Evolutionary conservation across 2,888 invertebrate genomes (phyloP), one percentile per base, ranked within the genome.

Genomic region (Drosophila percnosoma): DNA sequence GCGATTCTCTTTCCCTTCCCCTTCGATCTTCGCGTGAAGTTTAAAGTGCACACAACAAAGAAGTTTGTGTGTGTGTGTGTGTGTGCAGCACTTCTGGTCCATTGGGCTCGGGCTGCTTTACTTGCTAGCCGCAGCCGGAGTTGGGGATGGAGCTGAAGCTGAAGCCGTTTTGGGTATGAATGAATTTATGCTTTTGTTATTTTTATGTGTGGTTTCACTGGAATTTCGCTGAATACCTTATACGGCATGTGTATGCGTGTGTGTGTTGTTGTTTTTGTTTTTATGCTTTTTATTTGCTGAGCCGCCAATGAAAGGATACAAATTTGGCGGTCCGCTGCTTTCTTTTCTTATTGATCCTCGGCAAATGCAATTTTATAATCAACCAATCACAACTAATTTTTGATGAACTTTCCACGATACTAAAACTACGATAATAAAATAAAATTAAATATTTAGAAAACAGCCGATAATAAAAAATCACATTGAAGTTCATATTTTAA

Each of bases 101-200:
- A 74, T 75, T 79, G 66, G 57, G 57, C 40, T 61, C 54, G 61
- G n/a, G 34, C 49, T 61, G 64, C 64, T 61, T 59, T 67, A 62
- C 64, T 70, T 70, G 71, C 61, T 24, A 55, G 79, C 38, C 61
- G 36, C 10, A 8, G 53, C 10, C 24, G 18, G 31, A 55, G 38
- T 38, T 55, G 38, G n/a, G 38, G 38, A 15, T 38, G 38, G 51
- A 40, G 54, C 21, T 42, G 31, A 57, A 10, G 55, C 57, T 57
- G 42, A 40, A 59, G 69, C 69, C 42, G 73, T 65, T 78, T 66
- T 73, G 69, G 57, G 79, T 81, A 85, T 85, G 85, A 85, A 85
- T 86, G 85, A 85, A 85, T 85, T 85, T 86, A 78, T 83, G 87
- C 78, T 85, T 83, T 83, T 85, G 80, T 83, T 82, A 75, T 82